These are phyloP conservation scores for Liparis tanakae DNA, from an alignment of 2,797 vertebrate species.

Conservation along the genomic window DNA sequence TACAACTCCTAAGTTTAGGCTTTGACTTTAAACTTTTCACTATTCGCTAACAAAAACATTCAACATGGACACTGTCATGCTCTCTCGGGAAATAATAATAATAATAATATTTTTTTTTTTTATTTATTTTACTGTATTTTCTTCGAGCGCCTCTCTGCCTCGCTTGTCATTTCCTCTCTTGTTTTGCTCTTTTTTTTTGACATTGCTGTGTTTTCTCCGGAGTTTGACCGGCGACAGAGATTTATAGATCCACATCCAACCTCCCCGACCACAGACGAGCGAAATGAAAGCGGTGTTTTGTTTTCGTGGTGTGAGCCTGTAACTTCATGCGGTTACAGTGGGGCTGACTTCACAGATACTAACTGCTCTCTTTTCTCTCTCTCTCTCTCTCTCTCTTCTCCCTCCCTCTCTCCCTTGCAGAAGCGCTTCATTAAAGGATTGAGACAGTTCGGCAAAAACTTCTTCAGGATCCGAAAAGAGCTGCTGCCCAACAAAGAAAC, in stretches of 20 bases:
- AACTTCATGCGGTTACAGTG: conserved; percentile 55
- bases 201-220: conserved; percentile 62
- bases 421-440: conserved; percentile 99
- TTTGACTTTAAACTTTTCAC: conserved; percentile 70
- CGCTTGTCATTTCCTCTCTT: conserved; percentile 79
- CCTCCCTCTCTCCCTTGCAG: conserved; percentile 77
- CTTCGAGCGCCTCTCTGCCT: conserved; percentile 49
- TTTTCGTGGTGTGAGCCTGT: conserved; percentile 48
- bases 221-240: conserved; percentile 63
- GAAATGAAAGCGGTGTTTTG: conserved; percentile 56
- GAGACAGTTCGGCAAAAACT: conserved; percentile 99
- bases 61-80: background rate
- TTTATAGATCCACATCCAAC: conserved; percentile 67
- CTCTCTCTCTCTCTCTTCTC: conserved; percentile 37
- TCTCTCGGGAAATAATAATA: conserved; percentile 12
- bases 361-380: conserved; percentile 47
- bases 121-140: conserved; percentile 35
- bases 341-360: conserved; percentile 59
- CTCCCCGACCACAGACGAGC: conserved; percentile 59
- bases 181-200: conserved; percentile 48
- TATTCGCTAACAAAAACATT: conserved; percentile 15
- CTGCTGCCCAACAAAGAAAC: conserved; percentile 99
- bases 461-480: conserved; percentile 99
- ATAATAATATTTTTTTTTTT: no score
- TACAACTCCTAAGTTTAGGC: conserved; percentile 68